Base-by-base conservation (phyloP, 2,888 invertebrate genomes). In the Leucoptera coffeella region DNA sequence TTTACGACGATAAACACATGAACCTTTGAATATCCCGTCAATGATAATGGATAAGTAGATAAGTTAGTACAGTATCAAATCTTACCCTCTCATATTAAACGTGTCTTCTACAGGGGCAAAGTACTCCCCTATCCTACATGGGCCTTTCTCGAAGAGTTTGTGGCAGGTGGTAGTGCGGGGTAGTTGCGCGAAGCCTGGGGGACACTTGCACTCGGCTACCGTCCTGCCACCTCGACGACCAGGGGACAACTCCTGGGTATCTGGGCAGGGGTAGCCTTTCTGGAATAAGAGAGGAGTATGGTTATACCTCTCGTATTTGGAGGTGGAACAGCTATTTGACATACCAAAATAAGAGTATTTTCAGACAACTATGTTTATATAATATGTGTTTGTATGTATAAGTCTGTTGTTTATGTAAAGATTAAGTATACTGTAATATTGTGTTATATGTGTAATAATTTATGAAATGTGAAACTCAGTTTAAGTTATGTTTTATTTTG, bases 161-260 rank as follows among this genome's bases (percentile, higher is more conserved):
- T 88, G 79, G 43, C 89, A 89, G 22, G 74, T 73, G 6, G 79
- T 79, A 27, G 82, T 80, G 30, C 74, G 60, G 0, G 78, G 75
- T 32, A 80, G 77, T 40, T 85, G 80, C 0, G 85, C 86, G 0
- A 82, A 83, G 17, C 83, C 81, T 0, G 88, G 88, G 0, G 89
- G 88, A 43, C 89, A 90, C 36, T 82, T 78, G 55, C 89, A 90
- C 47, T 86, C 85, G 0, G 88, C 86, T 1, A 77, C 69, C 2
- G 78, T 77, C 12, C 75, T 56, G 29, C 75, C 41, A 50, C 74
- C 50, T 71, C 67, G 49, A 15, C 54, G 41, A 32, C 52, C 74
- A 1, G 87, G 86, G 34, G 82, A 81, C 14, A 90, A 55, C 55
- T 90, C 90, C 77, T 88, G 88, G 7, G 85, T 86, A 1, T 85